Evolutionary conservation across 2,113 vertebrate genomes (phyloP), one percentile per base, ranked within the genome.

Genomic region (Corydoras maculifer): DNA sequence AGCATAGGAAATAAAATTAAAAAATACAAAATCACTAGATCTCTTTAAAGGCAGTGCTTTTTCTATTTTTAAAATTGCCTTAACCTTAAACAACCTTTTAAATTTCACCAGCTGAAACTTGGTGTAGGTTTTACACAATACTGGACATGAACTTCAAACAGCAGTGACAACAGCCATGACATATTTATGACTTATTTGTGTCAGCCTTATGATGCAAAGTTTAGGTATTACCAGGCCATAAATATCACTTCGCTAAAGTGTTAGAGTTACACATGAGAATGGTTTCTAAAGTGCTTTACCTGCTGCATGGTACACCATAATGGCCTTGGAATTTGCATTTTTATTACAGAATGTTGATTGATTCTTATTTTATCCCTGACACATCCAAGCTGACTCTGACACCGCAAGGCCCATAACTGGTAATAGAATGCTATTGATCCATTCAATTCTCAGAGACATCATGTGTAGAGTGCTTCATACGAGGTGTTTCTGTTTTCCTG

Each of bases 311-410:
- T 62, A 2, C 13, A n/a, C 9, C 49, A 15, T 62, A 12, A 8
- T 5, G 65, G 15, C 62, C 30, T 14, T 18, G 59, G 30, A 51
- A 78, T 77, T 77, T 43, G 31, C 76, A 82, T 79, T 68, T 80
- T 68, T 58, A 74, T 77, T 64, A 69, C 58, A 62, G 57, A 55
- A 69, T 50, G 29, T 64, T 30, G 53, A 50, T 32, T 18, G 53
- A 29, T 67, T 15, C 14, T 32, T 70, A 76, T 79, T 69, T 66
- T 35, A 82, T 80, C 63, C 73, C 57, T 49, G 76, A 76, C 74
- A 58, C 74, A 5, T 61, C 69, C 9, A 72, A 77, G 60, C 58
- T 48, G 31, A 62, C 58, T 66, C 31, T 31, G 76, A 64, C 58
- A 61, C 10, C 11, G 12, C 72, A 3, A 50, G 6, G 61, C 4